Conservation (phyloP, 2,888 invertebrate genomes). For the Meliscaeva auricollis region DNA sequence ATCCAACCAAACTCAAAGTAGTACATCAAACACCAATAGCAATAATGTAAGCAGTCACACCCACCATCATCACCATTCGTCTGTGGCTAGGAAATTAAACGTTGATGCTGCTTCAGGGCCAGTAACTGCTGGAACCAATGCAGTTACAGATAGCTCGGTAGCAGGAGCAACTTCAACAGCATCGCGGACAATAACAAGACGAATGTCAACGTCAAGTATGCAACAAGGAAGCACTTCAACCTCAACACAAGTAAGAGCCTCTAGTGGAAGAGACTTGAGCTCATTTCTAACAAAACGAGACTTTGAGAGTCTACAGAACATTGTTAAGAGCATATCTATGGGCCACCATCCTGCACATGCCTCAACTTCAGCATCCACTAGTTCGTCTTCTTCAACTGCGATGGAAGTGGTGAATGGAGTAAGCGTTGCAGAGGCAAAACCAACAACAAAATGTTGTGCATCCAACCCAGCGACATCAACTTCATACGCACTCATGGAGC, state of each 20-base stretch:
- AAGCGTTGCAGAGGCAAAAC: slow-evolving; percentile 37
- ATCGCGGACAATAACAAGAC: slow-evolving; percentile 65
- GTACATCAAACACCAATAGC: slow-evolving; percentile 43
- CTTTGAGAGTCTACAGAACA: slow-evolving; percentile 81
- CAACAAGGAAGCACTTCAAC: slow-evolving; percentile 42
- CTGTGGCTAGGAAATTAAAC: slow-evolving; percentile 70
- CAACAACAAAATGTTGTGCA: slow-evolving; percentile 48
- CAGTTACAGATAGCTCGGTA: slow-evolving; percentile 2
- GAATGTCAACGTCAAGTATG: slow-evolving; percentile 50
- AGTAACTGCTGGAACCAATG: slow-evolving; percentile 45
- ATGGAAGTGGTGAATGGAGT: slow-evolving; percentile 32
- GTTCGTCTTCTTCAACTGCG: slow-evolving; percentile 35
- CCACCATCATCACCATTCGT: slow-evolving; percentile 77
- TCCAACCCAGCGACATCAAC: slow-evolving; percentile 46
- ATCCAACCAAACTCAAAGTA: slow-evolving; percentile 61
- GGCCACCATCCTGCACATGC: slow-evolving; percentile 74
- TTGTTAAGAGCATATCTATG: slow-evolving; percentile 81
- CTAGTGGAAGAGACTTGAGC: slow-evolving; percentile 77
- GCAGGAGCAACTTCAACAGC: slow-evolving; percentile 10
- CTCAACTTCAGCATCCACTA: slow-evolving; percentile 19
- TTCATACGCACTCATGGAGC: slow-evolving; percentile 80
- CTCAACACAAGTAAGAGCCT: slow-evolving; percentile 66
- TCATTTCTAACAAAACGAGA: slow-evolving; percentile 81
- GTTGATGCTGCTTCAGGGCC: slow-evolving; percentile 67
- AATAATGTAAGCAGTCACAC: slow-evolving; percentile 59